Evolutionary conservation across 2,888 invertebrate genomes (phyloP).

Genomic region (Gibbula magus): DNA sequence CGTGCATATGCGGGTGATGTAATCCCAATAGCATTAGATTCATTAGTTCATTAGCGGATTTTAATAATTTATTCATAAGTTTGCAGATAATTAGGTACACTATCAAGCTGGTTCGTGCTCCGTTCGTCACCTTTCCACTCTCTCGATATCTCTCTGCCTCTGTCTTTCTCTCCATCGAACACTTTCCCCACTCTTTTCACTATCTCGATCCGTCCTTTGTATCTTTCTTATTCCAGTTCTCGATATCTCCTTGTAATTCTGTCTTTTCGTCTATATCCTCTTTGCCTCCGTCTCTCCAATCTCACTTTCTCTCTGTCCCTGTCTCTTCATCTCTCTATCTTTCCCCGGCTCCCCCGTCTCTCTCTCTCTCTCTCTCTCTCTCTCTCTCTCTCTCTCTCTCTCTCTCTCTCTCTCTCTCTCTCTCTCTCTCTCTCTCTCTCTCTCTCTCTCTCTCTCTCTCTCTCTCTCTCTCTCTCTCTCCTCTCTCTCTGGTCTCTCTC

Average conservation of each 20-base stretch:
- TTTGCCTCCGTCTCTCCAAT: neutral
- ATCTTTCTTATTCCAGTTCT: too few relatives aligned
- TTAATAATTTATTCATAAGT: too few relatives aligned
- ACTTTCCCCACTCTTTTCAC: too few relatives aligned
- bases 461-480: slow-evolving; percentile 5
- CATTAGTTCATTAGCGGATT: too few relatives aligned
- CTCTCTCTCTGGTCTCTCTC: neutral
- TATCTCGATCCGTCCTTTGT: too few relatives aligned
- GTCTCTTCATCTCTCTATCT: neutral
- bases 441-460: neutral
- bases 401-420: neutral
- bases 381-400: neutral
- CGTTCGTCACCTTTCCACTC: neutral
- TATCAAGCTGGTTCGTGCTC: neutral
- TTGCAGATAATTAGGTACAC: neutral
- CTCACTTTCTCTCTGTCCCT: too few relatives aligned
- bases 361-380: neutral
- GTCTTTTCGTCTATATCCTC: too few relatives aligned
- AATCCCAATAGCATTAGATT: too few relatives aligned
- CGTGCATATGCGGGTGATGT: too few relatives aligned
- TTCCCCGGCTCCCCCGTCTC: neutral
- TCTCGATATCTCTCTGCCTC: neutral
- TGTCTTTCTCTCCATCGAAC: neutral
- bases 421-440: neutral
- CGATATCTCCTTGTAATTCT: neutral